phyloP scores from a whole-genome alignment of 2,888 invertebrate species.

The Ctenicera cuprea region DNA sequence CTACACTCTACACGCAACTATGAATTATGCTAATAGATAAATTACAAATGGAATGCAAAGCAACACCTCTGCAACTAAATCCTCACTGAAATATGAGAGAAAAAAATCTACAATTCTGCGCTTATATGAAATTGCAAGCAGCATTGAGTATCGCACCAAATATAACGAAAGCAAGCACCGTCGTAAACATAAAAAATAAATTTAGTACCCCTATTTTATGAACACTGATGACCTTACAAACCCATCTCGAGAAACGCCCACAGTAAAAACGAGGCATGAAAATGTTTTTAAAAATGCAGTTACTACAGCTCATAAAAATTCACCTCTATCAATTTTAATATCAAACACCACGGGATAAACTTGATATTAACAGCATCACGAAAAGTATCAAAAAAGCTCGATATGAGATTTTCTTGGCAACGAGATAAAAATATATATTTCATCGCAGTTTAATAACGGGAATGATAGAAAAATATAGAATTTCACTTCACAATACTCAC shows the following conservation, averaged over 20 bases:
- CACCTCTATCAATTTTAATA: constrained; percentile 27
- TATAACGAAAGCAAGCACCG: constrained; percentile 19
- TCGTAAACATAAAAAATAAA: constrained; percentile 38
- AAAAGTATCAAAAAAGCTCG: background rate
- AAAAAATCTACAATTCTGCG: background rate
- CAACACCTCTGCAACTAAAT: constrained; percentile 12
- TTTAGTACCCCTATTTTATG: constrained; percentile 35
- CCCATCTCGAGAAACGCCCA: constrained; percentile 29
- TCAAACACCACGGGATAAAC: constrained; percentile 13
- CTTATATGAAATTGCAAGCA: background rate
- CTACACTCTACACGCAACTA: constrained; percentile 46
- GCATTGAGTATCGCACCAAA: constrained; percentile 11
- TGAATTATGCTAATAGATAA: constrained; percentile 47
- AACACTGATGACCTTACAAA: constrained; percentile 35
- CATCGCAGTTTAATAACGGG: too few relatives aligned
- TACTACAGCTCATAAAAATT: constrained; percentile 23
- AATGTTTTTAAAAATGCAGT: constrained; percentile 28
- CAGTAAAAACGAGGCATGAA: constrained; percentile 20
- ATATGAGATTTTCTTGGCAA: background rate
- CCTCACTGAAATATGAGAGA: background rate
- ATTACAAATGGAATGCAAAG: constrained; percentile 31
- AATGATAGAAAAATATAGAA: too few relatives aligned
- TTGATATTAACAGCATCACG: constrained; percentile 15
- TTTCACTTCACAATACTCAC: too few relatives aligned
- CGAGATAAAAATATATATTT: background rate